These are phyloP conservation scores for Ferrisia virgata DNA, from an alignment of 2,888 invertebrate species.

Conservation along the genomic window DNA sequence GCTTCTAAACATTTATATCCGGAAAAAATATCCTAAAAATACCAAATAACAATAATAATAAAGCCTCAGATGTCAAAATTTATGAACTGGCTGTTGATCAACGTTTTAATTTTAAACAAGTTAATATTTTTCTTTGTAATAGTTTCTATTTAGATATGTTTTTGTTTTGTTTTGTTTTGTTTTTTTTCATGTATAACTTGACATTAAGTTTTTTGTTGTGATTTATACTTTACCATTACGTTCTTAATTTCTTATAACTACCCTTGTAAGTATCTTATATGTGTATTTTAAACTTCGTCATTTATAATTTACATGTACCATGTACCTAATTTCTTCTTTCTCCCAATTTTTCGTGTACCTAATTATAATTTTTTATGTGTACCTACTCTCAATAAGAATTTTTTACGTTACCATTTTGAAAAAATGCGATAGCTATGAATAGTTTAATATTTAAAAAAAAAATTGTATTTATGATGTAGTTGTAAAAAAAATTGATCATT, in stretches of 20 bases:
- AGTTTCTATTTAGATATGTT: neutral
- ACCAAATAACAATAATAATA: neutral
- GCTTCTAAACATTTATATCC: neutral
- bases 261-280: too few relatives aligned
- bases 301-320: neutral
- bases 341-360: neutral
- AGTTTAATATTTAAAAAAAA: neutral
- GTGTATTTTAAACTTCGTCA: neutral
- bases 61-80: neutral
- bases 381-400: neutral
- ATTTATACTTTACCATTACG: neutral
- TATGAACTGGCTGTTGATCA: neutral
- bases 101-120: neutral
- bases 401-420: slow-evolving; percentile 20
- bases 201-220: slow-evolving; percentile 20
- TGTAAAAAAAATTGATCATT: slow-evolving; percentile 27
- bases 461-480: neutral
- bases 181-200: neutral
- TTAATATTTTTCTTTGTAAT: slow-evolving; percentile 17
- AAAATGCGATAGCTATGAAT: neutral
- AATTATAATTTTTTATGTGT: neutral
- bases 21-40: neutral
- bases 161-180: too few relatives aligned
- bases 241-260: neutral
- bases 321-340: neutral